Percentiles rank a stretch among this genome's conserved stretches.
phyloP scores from a whole-genome alignment of 2,888 invertebrate genomes.

The Ectemnius cavifrons region DNA sequence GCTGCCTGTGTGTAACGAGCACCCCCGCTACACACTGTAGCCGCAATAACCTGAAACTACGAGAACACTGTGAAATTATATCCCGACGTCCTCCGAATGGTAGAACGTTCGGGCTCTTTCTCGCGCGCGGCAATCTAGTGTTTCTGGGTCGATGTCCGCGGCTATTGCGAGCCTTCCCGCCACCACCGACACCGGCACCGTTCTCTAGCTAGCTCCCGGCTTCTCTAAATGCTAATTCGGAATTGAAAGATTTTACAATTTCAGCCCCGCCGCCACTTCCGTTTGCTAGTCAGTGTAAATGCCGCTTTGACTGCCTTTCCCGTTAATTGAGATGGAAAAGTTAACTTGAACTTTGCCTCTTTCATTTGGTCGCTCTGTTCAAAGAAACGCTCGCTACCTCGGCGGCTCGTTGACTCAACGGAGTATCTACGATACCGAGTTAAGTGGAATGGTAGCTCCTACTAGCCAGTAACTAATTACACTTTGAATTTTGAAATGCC shows the following conservation, averaged over 20 bases:
- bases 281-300: conserved; percentile 15
- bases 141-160: conserved; percentile 9
- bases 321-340: conserved; percentile 19
- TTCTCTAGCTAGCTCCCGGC: background rate
- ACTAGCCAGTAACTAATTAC: too few relatives aligned
- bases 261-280: conserved; percentile 2
- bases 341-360: conserved; percentile 11
- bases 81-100: conserved; percentile 27
- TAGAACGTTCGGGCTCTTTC: conserved; percentile 14
- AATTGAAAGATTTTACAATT: conserved; percentile 16
- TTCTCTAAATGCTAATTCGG: conserved; percentile 13
- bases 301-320: conserved; percentile 23
- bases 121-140: conserved; percentile 17
- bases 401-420: background rate
- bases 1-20: conserved; percentile 28
- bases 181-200: too few relatives aligned
- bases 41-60: conserved; percentile 24
- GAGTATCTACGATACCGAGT: too few relatives aligned
- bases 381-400: conserved; percentile 20
- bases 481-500: too few relatives aligned
- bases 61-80: conserved; percentile 28
- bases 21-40: conserved; percentile 24
- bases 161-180: conserved; percentile 1
- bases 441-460: too few relatives aligned
- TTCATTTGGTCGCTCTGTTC: conserved; percentile 35